Base-by-base conservation (phyloP, 1,140 invertebrate species). In the Zaprionus nigranus region DNA sequence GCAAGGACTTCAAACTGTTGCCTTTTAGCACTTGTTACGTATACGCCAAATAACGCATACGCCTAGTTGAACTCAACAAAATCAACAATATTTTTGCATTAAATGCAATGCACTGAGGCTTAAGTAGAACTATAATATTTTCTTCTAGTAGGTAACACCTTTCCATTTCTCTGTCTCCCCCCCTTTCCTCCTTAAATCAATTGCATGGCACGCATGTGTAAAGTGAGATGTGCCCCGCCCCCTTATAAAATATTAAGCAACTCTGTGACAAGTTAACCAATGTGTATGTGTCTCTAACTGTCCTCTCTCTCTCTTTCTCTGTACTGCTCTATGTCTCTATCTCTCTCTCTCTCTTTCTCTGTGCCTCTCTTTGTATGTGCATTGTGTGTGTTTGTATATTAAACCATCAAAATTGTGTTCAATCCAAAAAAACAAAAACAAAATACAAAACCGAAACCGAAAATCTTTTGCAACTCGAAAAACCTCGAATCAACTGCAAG, bases 361-460 rank as follows among this genome's bases (percentile, higher is more conserved):
- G 43, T 70, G 30, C 59, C 43, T 68, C 13, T 53, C n/a, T 67
- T 22, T 69, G 43, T 78, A 56, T 65, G 38, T 77, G 40, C 66
- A 65, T 79, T 68, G 36, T 78, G 64, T 85, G 58, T 85, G 64
- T 82, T 66, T 87, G 38, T 81, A 81, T 78, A 75, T 67, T 54
- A 59, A 87, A 78, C 78, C 83, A 88, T 75, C 72, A 88, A 79
- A 79, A 63, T 79, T 85, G 63, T 82, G 76, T 75, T 83, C 79
- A 85, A 85, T 34, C 66, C 75, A 75, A 79, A 82, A 57, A 49
- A 22, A 56, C 77, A 65, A 38, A 22, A 75, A 74, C 61, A 49
- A 22, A 56, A 81, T 34, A 34, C 30, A 11, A 34, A 34, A 34
- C 30, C 30, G 2, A 34, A 34, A 34, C 30, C 30, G 30, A 54